phyloP scores from a whole-genome alignment of 2,797 vertebrate genomes.

The Anomalospiza imberbis region DNA sequence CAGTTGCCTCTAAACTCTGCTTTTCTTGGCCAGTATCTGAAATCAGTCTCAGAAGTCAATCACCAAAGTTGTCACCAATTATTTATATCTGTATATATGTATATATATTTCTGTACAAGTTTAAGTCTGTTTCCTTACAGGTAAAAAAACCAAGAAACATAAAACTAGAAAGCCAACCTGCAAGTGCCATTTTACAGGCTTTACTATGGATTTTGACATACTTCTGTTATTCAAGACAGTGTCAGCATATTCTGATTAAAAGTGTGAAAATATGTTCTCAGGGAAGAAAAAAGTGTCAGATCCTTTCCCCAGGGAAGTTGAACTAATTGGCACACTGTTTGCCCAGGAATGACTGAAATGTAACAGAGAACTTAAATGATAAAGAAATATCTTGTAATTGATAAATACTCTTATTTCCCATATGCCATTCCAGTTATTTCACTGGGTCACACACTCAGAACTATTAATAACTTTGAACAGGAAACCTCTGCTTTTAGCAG shows the following conservation, averaged over 20 bases:
- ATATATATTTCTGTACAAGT: not conserved
- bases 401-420: not conserved
- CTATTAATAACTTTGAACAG: not conserved
- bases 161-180: not conserved
- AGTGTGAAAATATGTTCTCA: not conserved
- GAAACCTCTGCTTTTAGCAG: not conserved
- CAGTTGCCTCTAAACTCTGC: not conserved
- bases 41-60: not conserved
- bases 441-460: not conserved
- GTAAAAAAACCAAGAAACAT: not conserved
- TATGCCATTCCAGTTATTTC: not conserved
- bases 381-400: not conserved
- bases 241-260: slow-evolving; percentile 4
- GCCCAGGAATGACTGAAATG: not conserved
- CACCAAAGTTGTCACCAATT: not conserved
- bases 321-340: slow-evolving; percentile 21
- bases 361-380: not conserved
- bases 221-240: not conserved
- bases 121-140: not conserved
- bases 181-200: not conserved
- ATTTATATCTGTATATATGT: not conserved
- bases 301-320: not conserved
- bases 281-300: not conserved
- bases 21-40: not conserved
- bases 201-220: not conserved